Percentiles rank a stretch among this genome's conserved stretches.
Evolutionary conservation across 2,888 invertebrate species (phyloP).

Genomic region (Troilus luridus): DNA sequence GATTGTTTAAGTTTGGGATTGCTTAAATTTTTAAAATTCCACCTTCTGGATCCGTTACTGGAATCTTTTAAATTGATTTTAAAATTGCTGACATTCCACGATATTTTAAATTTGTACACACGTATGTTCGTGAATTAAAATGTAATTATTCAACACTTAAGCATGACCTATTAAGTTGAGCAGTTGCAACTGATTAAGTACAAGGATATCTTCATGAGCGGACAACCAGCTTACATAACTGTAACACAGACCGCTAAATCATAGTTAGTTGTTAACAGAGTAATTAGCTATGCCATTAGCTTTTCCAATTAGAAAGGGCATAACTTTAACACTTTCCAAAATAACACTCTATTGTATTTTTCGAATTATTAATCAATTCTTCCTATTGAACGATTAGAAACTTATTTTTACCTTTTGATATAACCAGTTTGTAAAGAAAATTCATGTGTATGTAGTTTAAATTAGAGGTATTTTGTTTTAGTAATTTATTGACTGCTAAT

Average conservation of each 20-base stretch:
- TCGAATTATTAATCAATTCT: not conserved
- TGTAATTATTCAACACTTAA: not conserved
- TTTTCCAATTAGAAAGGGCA: not conserved
- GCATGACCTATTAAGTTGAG: not conserved
- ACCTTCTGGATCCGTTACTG: no score
- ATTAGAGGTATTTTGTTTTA: no score
- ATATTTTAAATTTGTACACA: no score
- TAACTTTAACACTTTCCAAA: not conserved
- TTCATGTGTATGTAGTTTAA: no score
- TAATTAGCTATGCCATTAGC: not conserved
- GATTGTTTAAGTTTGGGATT: no score
- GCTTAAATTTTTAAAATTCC: no score
- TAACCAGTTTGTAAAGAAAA: no score
- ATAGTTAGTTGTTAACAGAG: not conserved
- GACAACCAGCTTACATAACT: not conserved
- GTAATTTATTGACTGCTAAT: no score
- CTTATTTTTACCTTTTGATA: not conserved
- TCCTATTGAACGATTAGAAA: not conserved
- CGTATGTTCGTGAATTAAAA: no score
- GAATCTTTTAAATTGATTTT: no score
- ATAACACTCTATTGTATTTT: not conserved
- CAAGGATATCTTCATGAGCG: not conserved
- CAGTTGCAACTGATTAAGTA: not conserved
- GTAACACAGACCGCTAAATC: not conserved
- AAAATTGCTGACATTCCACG: no score